Percentiles rank a stretch among this genome's conserved stretches.
Evolutionary conservation across 2,888 invertebrate genomes (phyloP).

Genomic region (Drosophila anomelani): DNA sequence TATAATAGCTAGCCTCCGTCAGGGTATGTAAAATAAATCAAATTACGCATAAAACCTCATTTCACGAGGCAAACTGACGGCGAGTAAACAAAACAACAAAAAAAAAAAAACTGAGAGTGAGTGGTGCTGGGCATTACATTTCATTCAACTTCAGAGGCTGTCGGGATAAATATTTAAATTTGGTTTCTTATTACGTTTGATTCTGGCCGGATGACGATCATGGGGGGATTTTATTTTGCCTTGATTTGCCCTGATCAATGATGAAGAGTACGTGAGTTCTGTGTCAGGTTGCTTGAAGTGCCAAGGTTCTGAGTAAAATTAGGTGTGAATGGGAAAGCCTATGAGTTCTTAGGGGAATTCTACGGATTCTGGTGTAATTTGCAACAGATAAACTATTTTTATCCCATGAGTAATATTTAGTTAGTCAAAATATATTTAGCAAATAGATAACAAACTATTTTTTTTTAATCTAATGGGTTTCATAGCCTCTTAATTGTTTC

Average conservation of each 20-base stretch:
- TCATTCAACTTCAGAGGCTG: constrained; percentile 30
- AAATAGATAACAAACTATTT: background rate
- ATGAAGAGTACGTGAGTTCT: constrained; percentile 10
- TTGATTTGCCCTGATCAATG: constrained; percentile 18
- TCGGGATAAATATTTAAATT: constrained; percentile 60
- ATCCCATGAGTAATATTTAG: background rate
- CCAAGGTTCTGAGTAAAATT: background rate
- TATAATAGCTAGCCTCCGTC: constrained; percentile 39
- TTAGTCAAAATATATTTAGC: background rate
- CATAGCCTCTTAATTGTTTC: background rate
- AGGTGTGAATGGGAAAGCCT: background rate
- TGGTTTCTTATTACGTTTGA: constrained; percentile 56
- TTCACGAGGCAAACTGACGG: constrained; percentile 27
- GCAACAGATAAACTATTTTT: background rate
- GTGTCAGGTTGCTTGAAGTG: background rate
- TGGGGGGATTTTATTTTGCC: constrained; percentile 3
- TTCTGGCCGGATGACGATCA: constrained; percentile 33
- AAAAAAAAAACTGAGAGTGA: background rate
- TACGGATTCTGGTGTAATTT: background rate
- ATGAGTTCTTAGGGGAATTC: background rate
- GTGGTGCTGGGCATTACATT: constrained; percentile 44
- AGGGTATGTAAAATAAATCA: constrained; percentile 56
- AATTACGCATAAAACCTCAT: constrained; percentile 60
- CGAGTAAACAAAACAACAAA: constrained; percentile 4
- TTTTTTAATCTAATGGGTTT: background rate